Percentiles rank a stretch among this genome's conserved stretches.
Conservation (phyloP, 2,888 invertebrate genomes). For the Orthosia gracilis region DNA sequence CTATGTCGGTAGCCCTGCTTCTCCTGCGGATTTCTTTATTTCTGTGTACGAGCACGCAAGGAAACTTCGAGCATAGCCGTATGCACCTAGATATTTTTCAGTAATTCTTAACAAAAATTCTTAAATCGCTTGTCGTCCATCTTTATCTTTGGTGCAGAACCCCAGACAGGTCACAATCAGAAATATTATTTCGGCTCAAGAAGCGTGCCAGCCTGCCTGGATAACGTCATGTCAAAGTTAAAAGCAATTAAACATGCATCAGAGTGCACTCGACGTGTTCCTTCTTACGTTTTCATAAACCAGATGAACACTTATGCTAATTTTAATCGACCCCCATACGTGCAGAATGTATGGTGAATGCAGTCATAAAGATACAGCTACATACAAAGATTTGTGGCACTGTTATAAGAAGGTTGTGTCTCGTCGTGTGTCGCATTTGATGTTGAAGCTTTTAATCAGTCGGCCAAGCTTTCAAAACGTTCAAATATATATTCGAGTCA, state of each 20-base stretch:
- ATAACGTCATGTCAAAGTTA: slow-evolving; percentile 64
- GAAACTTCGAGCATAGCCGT: too few species aligned
- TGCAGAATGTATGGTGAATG: slow-evolving; percentile 24
- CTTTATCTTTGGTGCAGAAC: neutral
- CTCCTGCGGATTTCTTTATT: too few species aligned
- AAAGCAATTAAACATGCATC: slow-evolving; percentile 61
- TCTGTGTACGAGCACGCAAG: too few species aligned
- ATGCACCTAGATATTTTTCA: neutral
- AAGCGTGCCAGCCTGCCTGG: slow-evolving; percentile 32
- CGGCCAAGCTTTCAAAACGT: too few species aligned
- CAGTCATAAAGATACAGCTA: slow-evolving; percentile 25
- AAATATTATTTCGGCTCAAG: slow-evolving; percentile 47
- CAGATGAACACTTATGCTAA: slow-evolving; percentile 58
- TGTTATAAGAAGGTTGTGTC: neutral
- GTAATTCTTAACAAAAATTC: neutral
- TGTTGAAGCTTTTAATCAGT: neutral
- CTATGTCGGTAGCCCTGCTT: too few species aligned
- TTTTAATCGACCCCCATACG: slow-evolving; percentile 49
- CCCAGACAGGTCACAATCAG: slow-evolving; percentile 30
- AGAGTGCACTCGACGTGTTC: slow-evolving; percentile 54
- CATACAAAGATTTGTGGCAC: slow-evolving; percentile 16
- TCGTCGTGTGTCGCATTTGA: slow-evolving; percentile 1
- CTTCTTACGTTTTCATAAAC: slow-evolving; percentile 39
- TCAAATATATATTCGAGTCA: too few species aligned
- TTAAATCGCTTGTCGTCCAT: neutral